A percentile compares a stretch with the other conserved stretches of the same genome.
These are phyloP conservation scores for Micronycteris hirsuta DNA, from an alignment of 2,113 vertebrate genomes.

Conservation along the genomic window DNA sequence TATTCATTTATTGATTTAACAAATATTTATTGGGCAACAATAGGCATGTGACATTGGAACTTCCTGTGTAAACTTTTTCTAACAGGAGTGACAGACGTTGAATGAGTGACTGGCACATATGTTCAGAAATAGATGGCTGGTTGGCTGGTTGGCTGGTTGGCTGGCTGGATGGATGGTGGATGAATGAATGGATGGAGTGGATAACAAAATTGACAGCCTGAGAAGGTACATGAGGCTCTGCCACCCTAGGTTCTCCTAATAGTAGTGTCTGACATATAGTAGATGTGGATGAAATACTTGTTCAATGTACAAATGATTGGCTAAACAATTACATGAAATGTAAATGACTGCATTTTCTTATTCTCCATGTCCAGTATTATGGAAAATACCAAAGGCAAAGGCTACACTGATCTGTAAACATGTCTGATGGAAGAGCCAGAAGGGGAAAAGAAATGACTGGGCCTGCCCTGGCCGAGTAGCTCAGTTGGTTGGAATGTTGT, in stretches of 20 bases:
- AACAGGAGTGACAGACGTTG: neutral
- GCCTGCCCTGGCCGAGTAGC: neutral
- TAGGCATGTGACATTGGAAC: neutral
- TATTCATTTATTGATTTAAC: neutral
- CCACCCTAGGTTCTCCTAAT: neutral
- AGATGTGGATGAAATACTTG: neutral
- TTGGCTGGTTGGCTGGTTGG: neutral
- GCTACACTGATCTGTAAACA: neutral
- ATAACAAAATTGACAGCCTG: neutral
- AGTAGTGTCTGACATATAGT: neutral
- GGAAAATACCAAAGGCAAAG: slow-evolving; percentile 5
- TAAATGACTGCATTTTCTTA: neutral
- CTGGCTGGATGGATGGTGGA: neutral
- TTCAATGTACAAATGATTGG: neutral
- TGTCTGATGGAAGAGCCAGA: neutral
- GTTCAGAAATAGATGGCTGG: neutral
- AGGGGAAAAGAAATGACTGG: neutral
- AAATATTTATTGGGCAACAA: neutral
- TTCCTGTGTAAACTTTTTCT: neutral
- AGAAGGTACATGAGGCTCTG: neutral
- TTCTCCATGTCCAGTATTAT: neutral
- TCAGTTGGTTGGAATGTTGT: too few relatives aligned
- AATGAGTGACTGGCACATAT: neutral
- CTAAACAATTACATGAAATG: neutral
- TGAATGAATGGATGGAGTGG: neutral